Base-by-base conservation (phyloP, 2,113 vertebrate species). In the Mirza zaza region DNA sequence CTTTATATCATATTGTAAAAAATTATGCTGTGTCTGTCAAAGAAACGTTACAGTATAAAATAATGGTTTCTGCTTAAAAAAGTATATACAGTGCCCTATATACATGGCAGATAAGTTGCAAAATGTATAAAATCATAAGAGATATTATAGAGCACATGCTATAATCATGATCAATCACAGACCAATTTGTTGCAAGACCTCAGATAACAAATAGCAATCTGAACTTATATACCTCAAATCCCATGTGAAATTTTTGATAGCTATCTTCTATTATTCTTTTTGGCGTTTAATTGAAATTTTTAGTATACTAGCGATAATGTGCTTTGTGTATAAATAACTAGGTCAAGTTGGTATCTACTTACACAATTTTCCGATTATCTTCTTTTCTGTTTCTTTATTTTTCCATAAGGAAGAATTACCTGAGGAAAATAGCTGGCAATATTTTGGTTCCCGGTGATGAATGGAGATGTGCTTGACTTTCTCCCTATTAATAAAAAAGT, bases 401-500 rank as follows among this genome's bases (percentile, higher is more conserved):
- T 76, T 90, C 59, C 12, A 45, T 50, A 89, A 70, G 23, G 57
- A 80, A 90, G 12, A 94, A 61, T 52, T 68, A 63, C 36, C 12
- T 86, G 2, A 59, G 42, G 13, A 93, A 96, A 92, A 42, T 55
- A 50, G 3, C 21, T 89, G 73, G 36, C 5, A 65, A 83, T n/a
- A 75, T 83, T 80, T 42, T 93, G 65, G 15, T n/a, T 91, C n/a
- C 55, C 80, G 10, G 39, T 61, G 42, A 83, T 65, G 39, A 94
- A 73, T 34, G 57, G 34, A 92, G 42, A 94, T 80, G 52, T 95
- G 25, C 29, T 79, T 36, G 3, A 4, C 7, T 75, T 96, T 88
- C 59, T 70, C 48, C 29, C 42, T 88, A 68, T 91, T 95, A 89
- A 91, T 92, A 57, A 93, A 95, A 96, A 94, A 55, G 29, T 63